Percentiles rank a stretch among this genome's conserved stretches.
phyloP scores from a whole-genome alignment of 2,113 vertebrate genomes.

The Ptyas mucosa region DNA sequence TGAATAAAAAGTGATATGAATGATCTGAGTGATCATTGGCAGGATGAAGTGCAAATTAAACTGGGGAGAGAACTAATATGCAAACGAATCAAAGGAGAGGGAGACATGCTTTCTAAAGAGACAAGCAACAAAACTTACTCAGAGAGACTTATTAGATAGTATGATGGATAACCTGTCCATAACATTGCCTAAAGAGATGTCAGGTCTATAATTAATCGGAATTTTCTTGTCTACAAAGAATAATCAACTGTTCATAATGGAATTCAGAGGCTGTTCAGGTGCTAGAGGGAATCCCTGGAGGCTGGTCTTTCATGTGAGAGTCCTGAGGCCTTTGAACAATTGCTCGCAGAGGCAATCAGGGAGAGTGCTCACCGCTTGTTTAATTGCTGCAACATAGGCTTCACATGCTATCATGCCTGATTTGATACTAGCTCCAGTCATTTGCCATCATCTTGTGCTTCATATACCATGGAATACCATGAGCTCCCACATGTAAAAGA shows the following conservation, averaged over 20 bases:
- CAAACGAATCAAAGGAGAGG: not conserved
- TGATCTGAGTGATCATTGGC: not conserved
- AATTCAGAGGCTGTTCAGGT: not conserved
- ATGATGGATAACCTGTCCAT: not conserved
- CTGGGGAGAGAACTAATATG: not conserved
- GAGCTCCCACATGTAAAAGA: not conserved
- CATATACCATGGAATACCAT: not conserved
- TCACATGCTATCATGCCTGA: not conserved
- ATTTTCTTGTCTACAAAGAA: not conserved
- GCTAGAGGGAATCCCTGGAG: not conserved
- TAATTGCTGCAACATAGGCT: not conserved
- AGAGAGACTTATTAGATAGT: not conserved
- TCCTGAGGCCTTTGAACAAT: not conserved
- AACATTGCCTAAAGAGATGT: not conserved
- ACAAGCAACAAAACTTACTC: not conserved
- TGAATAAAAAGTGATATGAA: not conserved
- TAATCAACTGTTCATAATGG: not conserved
- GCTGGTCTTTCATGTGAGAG: not conserved
- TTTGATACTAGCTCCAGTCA: not conserved
- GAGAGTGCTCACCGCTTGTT: not conserved
- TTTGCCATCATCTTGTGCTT: not conserved
- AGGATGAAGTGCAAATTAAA: not conserved
- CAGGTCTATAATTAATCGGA: not conserved
- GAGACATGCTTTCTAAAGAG: not conserved
- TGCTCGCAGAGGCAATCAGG: not conserved